Percentiles rank a stretch among this genome's conserved stretches.
phyloP scores from a whole-genome alignment of 35 echinoderm and acorn worm genomes.

The Acanthaster planci region DNA sequence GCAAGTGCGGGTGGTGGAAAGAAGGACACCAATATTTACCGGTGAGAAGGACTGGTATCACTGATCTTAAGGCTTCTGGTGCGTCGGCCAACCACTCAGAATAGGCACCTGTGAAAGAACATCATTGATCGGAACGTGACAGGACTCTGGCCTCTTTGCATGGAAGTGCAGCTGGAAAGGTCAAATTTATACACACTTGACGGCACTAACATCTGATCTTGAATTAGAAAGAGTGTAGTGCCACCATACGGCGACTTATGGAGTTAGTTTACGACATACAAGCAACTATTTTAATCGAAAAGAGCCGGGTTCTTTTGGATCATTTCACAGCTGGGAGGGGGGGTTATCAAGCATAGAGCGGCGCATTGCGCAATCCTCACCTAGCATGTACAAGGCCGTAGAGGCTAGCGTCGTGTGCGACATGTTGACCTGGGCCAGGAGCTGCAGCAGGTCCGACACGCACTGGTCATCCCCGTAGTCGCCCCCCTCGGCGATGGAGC shows the following conservation, averaged over 20 bases:
- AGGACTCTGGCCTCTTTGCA: no score
- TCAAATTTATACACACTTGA: no score
- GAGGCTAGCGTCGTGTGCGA: conserved; percentile 84
- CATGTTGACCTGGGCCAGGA: conserved; percentile 84
- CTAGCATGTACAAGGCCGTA: conserved; percentile 95
- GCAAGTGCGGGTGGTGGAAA: background rate
- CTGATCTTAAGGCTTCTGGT: conserved; percentile 69
- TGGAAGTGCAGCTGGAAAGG: background rate
- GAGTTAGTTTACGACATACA: no score
- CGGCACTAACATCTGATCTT: no score
- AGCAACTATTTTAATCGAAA: no score
- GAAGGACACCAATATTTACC: conserved; percentile 47
- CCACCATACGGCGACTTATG: no score
- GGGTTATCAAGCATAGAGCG: background rate
- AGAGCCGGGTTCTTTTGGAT: no score
- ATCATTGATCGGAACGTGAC: no score
- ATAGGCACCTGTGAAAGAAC: conserved; percentile 79
- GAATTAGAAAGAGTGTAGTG: no score
- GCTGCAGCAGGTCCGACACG: conserved; percentile 72
- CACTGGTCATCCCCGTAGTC: conserved; percentile 86
- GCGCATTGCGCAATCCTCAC: conserved; percentile 36
- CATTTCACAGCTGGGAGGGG: no score
- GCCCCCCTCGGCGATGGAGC: conserved; percentile 93
- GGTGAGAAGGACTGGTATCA: conserved; percentile 82
- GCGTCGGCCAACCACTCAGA: conserved; percentile 90